phyloP scores from a whole-genome alignment of 1,140 invertebrate species.

The Dolichoris vasculosae region DNA sequence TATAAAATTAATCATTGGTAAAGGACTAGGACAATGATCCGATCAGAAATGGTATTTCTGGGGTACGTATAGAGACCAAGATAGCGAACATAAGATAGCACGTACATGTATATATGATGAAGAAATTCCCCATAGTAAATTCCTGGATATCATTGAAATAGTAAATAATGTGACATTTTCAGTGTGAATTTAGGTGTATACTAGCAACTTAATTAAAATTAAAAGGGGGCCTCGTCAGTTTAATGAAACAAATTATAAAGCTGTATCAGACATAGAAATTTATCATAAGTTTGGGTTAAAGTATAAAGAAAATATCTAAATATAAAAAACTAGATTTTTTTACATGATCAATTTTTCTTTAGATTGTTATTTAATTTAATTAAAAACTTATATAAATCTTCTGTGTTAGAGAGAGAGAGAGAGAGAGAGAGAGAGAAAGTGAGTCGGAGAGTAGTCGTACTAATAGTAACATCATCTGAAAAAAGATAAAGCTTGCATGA shows the following conservation, averaged over 20 bases:
- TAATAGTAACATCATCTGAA: neutral
- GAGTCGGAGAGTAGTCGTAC: neutral
- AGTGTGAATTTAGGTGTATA: conserved; percentile 14
- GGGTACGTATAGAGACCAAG: conserved; percentile 10
- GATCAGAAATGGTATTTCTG: conserved; percentile 2
- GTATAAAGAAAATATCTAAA: neutral
- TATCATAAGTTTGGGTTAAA: neutral
- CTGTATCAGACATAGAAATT: conserved; percentile 19
- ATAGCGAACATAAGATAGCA: neutral
- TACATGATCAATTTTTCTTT: too few species aligned
- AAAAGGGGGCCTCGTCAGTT: conserved; percentile 29
- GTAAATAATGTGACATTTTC: conserved; percentile 34
- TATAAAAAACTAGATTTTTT: too few species aligned
- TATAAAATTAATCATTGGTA: conserved; percentile 33
- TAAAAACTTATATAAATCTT: too few species aligned
- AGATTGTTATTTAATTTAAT: too few species aligned
- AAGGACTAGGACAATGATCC: neutral
- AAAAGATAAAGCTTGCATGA: conserved; percentile 6
- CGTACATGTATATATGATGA: neutral
- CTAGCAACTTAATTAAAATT: conserved; percentile 41
- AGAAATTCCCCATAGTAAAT: neutral
- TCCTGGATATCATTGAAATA: conserved; percentile 10
- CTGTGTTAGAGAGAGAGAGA: neutral
- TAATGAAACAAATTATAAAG: conserved; percentile 13
- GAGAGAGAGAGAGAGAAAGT: neutral